Base-by-base conservation (phyloP, 2,113 vertebrate genomes). In the Sinocyclocheilus anophthalmus region DNA sequence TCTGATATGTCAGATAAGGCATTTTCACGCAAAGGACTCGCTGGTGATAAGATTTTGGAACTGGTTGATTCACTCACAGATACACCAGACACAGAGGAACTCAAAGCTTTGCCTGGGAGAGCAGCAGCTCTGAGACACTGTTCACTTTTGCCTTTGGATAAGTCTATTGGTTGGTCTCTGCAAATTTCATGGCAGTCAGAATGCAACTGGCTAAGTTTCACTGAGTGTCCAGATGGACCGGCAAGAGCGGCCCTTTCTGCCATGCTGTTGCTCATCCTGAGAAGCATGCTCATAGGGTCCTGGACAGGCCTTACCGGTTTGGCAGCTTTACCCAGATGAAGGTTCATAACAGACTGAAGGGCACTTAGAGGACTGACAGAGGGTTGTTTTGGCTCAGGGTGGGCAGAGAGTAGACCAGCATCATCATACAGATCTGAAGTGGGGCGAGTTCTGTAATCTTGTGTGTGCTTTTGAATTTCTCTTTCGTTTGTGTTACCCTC, bases 261-360 rank as follows among this genome's bases (percentile, higher is more conserved):
- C 95, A 99, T 95, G 93, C 96, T 98, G 91, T 99, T 98, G 94
- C 96, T 99, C 93, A 99, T 98, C 94, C 97, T 98, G 89, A 98
- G 98, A 59, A 99, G 96, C 96, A 99, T 97, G 91, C 97, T 99
- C 96, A 99, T 96, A 89, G 98, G 98, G 94, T 99, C 98, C 81
- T 99, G 95, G 80, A 96, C 94, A 0, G 98, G 97, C 92, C 97
- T 93, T n/a, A 97, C 96, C 1, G 98, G 98, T 92, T 99, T 99
- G 91, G 98, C 98, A 18, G 97, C 98, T 95, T 99, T 99, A 86
- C 97, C 98, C 90, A 99, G 94, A 94, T 99, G 98, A 92, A 99
- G 96, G 92, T 99, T 99, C 98, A 99, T 99, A 92, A 99, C 97
- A 2, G 98, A 99, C 87, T 99, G 98, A 91, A 99, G 96, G 91